Evolutionary conservation across 2,888 invertebrate species (phyloP).

Genomic region (Drosophila histrio): DNA sequence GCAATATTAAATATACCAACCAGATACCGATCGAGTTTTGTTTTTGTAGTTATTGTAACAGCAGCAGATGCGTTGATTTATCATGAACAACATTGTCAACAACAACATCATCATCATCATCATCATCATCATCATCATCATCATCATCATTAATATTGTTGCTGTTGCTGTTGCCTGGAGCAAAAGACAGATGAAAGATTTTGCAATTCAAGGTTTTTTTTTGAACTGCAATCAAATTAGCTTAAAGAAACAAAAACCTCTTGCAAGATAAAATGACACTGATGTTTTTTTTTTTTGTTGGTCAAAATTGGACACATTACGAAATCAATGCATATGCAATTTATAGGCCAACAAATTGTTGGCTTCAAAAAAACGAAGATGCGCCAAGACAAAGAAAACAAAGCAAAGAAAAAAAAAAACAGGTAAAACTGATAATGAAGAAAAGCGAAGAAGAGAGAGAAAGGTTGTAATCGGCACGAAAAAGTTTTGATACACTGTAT

Average conservation of each 20-base stretch:
- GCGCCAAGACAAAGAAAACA: constrained; percentile 25
- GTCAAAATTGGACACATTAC: constrained; percentile 24
- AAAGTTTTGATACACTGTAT: too few relatives aligned
- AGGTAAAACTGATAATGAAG: constrained; percentile 1
- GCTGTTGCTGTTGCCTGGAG: constrained; percentile 55
- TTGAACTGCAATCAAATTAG: constrained; percentile 58
- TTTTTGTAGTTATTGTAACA: constrained; percentile 21
- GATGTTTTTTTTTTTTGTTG: constrained; percentile 40
- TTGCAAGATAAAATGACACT: constrained; percentile 15
- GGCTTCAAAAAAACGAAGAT: constrained; percentile 40
- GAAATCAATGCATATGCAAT: constrained; percentile 59
- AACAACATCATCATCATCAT: constrained; percentile 19
- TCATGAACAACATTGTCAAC: constrained; percentile 29
- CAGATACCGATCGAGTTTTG: constrained; percentile 15
- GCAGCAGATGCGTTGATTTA: constrained; percentile 54
- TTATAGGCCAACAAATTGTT: constrained; percentile 52
- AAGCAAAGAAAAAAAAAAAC: constrained; percentile 3
- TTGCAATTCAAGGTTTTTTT: constrained; percentile 75
- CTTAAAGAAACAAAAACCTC: constrained; percentile 26
- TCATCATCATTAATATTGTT: constrained; percentile 2
- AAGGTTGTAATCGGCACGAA: too few relatives aligned
- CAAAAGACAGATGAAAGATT: constrained; percentile 53
- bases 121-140: constrained; percentile 8
- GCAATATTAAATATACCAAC: constrained; percentile 14
- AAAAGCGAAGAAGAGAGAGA: background rate